phyloP scores from a whole-genome alignment of 2,888 invertebrate genomes.

The Stegana nigrithorax region DNA sequence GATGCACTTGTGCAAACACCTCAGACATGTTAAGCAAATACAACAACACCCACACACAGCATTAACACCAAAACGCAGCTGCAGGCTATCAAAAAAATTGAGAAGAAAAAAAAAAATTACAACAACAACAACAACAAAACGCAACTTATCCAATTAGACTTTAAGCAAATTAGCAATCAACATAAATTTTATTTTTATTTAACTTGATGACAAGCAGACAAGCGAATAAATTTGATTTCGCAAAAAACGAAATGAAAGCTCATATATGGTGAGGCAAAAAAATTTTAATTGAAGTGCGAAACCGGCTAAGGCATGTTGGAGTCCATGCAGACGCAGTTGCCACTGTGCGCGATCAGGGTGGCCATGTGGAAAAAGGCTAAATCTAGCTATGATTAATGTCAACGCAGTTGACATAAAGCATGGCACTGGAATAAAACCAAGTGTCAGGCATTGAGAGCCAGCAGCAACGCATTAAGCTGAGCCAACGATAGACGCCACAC shows the following conservation, averaged over 20 bases:
- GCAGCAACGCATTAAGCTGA: background rate
- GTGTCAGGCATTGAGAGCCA: background rate
- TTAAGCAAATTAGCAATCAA: slow-evolving; percentile 59
- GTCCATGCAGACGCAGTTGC: slow-evolving; percentile 5
- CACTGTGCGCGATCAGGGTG: slow-evolving; percentile 41
- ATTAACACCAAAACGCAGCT: too few relatives aligned
- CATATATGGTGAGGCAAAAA: background rate
- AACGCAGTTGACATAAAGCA: slow-evolving; percentile 55
- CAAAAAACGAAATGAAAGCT: background rate
- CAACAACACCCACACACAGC: too few relatives aligned
- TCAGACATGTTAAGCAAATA: too few relatives aligned
- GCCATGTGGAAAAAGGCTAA: slow-evolving; percentile 20
- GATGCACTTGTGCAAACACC: too few relatives aligned
- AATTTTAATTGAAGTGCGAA: slow-evolving; percentile 8
- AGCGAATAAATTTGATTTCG: slow-evolving; percentile 8
- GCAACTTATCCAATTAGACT: slow-evolving; percentile 49
- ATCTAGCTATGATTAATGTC: slow-evolving; percentile 57
- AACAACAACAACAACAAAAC: background rate
- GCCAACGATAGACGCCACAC: slow-evolving; percentile 15
- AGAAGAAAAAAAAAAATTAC: background rate
- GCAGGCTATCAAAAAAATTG: too few relatives aligned
- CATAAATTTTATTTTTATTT: slow-evolving; percentile 49
- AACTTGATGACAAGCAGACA: background rate
- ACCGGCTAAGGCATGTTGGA: background rate
- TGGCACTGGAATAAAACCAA: slow-evolving; percentile 1